phyloP scores from a whole-genome alignment of 2,888 invertebrate genomes.

The Noctua pronuba region DNA sequence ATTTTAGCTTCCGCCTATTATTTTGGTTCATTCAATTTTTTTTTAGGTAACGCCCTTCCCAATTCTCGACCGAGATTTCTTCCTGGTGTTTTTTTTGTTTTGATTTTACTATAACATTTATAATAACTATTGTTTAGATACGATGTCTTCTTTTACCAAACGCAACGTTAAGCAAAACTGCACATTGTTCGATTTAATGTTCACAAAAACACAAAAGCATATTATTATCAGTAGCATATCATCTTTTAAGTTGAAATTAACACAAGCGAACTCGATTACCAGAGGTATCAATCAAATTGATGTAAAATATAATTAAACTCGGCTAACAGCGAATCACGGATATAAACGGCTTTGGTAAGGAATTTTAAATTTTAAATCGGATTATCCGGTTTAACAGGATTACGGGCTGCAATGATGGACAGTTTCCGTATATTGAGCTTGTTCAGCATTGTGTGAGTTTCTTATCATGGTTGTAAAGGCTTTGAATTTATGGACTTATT shows the following conservation, averaged over 20 bases:
- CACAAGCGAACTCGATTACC: constrained; percentile 17
- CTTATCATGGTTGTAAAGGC: constrained; percentile 22
- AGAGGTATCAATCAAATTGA: constrained; percentile 49
- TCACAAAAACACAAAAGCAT: too few relatives aligned
- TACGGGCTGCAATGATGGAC: constrained; percentile 61
- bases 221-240: too few relatives aligned
- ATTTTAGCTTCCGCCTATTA: background rate
- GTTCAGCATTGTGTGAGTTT: constrained; percentile 49
- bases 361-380: constrained; percentile 76
- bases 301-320: constrained; percentile 64
- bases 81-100: background rate
- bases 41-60: background rate
- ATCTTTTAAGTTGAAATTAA: constrained; percentile 12
- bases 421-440: constrained; percentile 58
- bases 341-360: constrained; percentile 68
- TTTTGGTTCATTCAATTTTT: background rate
- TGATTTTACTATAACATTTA: background rate
- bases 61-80: background rate
- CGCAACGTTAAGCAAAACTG: background rate
- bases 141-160: background rate
- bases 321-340: constrained; percentile 63
- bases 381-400: constrained; percentile 70
- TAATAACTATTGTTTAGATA: too few relatives aligned
- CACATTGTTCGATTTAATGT: background rate
- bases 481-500: background rate